phyloP scores from a whole-genome alignment of 2,888 invertebrate genomes.

The Sesia apiformis region DNA sequence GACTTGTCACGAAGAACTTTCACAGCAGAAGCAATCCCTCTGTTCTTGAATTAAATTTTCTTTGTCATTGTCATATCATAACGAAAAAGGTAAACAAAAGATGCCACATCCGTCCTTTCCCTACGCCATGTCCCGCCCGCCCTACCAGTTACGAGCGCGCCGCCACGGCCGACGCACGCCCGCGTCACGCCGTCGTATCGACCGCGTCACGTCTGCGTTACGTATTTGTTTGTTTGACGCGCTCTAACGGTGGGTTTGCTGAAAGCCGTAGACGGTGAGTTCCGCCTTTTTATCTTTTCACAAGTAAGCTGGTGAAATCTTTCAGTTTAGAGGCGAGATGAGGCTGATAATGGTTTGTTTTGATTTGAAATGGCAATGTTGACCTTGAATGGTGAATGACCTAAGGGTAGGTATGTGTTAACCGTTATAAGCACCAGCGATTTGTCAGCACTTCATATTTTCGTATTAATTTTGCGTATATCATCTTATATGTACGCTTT shows the following conservation, averaged over 20 bases:
- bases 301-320: background rate
- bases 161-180: slow-evolving; percentile 42
- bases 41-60: no score
- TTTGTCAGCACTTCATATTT: no score
- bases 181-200: slow-evolving; percentile 22
- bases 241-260: background rate
- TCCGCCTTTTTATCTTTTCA: background rate
- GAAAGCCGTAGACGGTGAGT: slow-evolving; percentile 4
- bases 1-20: no score
- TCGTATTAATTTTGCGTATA: no score
- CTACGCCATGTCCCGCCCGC: slow-evolving; percentile 32
- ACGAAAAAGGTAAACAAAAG: background rate
- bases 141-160: slow-evolving; percentile 37
- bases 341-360: no score
- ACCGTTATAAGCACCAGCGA: no score
- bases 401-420: background rate
- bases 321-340: background rate
- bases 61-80: no score
- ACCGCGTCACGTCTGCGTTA: slow-evolving; percentile 36
- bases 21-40: no score
- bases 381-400: background rate
- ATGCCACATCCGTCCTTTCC: slow-evolving; percentile 18
- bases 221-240: slow-evolving; percentile 21
- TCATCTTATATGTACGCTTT: no score
- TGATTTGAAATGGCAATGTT: background rate